Evolutionary conservation across 2,888 invertebrate genomes (phyloP), one percentile per base, ranked within the genome.

Genomic region (Spilosoma lubricipeda): DNA sequence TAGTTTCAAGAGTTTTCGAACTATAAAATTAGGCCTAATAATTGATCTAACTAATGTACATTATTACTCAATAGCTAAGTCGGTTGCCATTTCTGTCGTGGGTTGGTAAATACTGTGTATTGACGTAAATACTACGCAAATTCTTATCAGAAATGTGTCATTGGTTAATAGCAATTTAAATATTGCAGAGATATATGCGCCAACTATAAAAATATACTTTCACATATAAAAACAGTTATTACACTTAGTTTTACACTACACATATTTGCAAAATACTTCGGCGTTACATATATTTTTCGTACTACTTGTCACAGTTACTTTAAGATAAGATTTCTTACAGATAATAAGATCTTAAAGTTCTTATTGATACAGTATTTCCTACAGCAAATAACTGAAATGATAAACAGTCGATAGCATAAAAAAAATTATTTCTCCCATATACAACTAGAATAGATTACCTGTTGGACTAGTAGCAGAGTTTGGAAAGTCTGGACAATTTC

Each of bases 71-170:
- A 72, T 59, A 56, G 15, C 9, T 23, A 15, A 59, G 30, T 18
- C 13, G 3, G n/a, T 67, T 13, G 48, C 2, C 30, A 72, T 52
- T 67, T 42, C 27, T 56, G 30, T 30, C 23, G 27, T n/a, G 42
- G 39, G n/a, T 67, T 68, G n/a, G 66, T 72, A 30, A 72, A 72
- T 72, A 52, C 8, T 23, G 42, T 27, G 56, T 30, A 27, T 52
- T 72, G 66, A 66, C 66, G 71, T 67, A 56, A 67, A 72, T 27
- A 27, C 9, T 33, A 70, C 56, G 30, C 15, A 15, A 56, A 56
- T 33, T 64, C 3, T 33, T 63, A 45, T 45, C 63, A 27, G 1
- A 39, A 64, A 64, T 30, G 15, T 15, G 52, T 52, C 30, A 52
- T 56, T 69, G 52, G 30, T 11, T 23, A 45, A 33, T 20, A 45